Evolutionary conservation across 2,888 invertebrate species (phyloP), one percentile per base, ranked within the genome.

Genomic region (Heteromurus nitidus): DNA sequence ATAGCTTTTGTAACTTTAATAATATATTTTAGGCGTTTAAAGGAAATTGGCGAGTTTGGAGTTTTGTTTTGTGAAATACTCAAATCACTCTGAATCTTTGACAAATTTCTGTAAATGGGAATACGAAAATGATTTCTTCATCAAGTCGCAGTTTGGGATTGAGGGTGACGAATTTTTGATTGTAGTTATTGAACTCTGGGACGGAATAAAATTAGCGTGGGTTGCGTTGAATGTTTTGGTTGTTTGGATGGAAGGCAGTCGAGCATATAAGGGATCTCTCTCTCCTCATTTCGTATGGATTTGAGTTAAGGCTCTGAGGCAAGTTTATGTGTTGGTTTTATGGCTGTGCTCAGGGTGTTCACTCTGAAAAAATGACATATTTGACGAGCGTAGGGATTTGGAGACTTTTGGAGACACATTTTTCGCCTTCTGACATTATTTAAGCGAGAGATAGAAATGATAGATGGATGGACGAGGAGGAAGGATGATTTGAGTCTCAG

Each of bases 71-170:
- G 31, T 58, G 55, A 58, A 72, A 72, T 79, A 79, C 72, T 64
- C 24, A 58, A 65, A 72, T 72, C 20, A 58, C 47, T 31, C 44
- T 20, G 67, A 55, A 67, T 58, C 42, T 72, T 79, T 72, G 79
- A 79, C 72, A 79, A n/a, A 72, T 72, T 65, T 58, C 79, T 79
- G 31, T 70, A 79, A 79, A 79, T 72, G 79, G 79, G 44, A 69
- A n/a, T n/a, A n/a, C n/a, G n/a, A n/a, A 77, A 69, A 70, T 67
- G 62, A 77, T 77, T 77, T 77, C 77, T 79, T 72, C 31, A 69
- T 77, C 53, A 13, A 13, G 13, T 67, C 31, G 55, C 64, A 36
- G 5, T 36, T 24, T n/a, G n/a, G n/a, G n/a, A n/a, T n/a, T n/a
- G n/a, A n/a, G n/a, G n/a, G n/a, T n/a, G n/a, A n/a, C n/a, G n/a